These are phyloP conservation scores for Telmatochromis sp. DNA, from an alignment of 2,113 vertebrate genomes.

Conservation along the genomic window DNA sequence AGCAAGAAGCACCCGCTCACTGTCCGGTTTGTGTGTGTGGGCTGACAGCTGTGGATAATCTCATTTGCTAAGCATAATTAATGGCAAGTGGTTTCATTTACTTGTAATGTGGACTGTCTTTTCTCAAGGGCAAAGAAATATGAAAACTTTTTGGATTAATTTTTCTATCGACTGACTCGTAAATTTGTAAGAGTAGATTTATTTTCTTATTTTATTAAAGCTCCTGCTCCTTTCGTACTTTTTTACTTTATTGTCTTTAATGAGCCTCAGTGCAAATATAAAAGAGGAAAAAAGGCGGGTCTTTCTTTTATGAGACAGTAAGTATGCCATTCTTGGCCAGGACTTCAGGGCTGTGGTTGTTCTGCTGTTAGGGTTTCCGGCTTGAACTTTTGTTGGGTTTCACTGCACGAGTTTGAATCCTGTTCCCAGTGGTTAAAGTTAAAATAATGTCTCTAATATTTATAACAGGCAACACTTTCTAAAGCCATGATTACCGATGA, in stretches of 20 bases:
- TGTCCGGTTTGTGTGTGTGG: background rate
- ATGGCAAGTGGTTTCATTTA: conserved; percentile 36
- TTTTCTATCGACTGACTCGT: background rate
- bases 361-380: background rate
- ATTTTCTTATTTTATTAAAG: background rate
- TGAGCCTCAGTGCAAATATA: background rate
- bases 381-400: background rate
- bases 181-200: background rate
- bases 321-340: background rate
- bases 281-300: background rate
- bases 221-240: background rate
- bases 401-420: background rate
- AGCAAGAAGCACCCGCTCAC: background rate
- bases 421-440: fast-evolving
- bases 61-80: conserved; percentile 54
- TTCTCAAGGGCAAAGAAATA: conserved; percentile 53
- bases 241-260: background rate
- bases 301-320: background rate
- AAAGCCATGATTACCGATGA: fast-evolving
- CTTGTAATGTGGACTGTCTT: conserved; percentile 25
- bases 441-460: background rate
- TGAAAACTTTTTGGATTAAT: conserved; percentile 1
- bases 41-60: conserved; percentile 63
- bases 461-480: background rate
- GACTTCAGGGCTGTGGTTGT: background rate